Base-by-base conservation (phyloP, 2,113 vertebrate genomes). In the Nipponia nippon region DNA sequence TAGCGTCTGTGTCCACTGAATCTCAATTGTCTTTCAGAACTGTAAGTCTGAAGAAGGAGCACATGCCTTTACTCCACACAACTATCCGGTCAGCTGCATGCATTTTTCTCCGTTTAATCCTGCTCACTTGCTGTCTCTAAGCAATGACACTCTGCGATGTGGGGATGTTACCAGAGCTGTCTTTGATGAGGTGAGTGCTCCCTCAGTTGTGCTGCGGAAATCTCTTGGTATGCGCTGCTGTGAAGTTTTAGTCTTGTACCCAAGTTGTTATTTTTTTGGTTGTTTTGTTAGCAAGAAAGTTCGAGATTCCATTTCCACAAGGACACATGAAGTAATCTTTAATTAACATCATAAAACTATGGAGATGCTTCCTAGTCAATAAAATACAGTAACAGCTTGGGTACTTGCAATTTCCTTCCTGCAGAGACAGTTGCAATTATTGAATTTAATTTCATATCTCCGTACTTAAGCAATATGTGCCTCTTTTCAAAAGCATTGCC, bases 181-280 rank as follows among this genome's bases (percentile, higher is more conserved):
- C 70, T 99, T 99, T 62, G 98, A 99, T 23, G 99, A 99, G 95
- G 99, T 99, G 91, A 98, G 93, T 73, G 32, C 92, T 81, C 52
- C 34, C 59, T 8, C 18, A 3, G 8, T 32, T 19, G 65, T 46
- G 36, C 73, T 82, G 36, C 78, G 27, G 87, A 27, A 75, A n/a
- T 9, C n/a, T 40, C 38, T 40, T 16, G 2, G 8, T 13, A 3
- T 5, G 8, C 10, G 0, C 77, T 36, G 76, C 80, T 65, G 21
- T 7, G 16, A 13, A 7, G 32, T 6, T 26, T 21, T 0, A 2
- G 6, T 21, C 72, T 66, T 5, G 4, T 15, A 18, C 63, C 32
- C 13, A 3, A 4, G 36, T 19, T 27, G 9, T 13, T 42, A 0
- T 5, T 40, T 83, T 38, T 38, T 21, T 20, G 73, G 16, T 13